Conservation (phyloP, 2,888 invertebrate genomes). For the Thymelicus acteon region DNA sequence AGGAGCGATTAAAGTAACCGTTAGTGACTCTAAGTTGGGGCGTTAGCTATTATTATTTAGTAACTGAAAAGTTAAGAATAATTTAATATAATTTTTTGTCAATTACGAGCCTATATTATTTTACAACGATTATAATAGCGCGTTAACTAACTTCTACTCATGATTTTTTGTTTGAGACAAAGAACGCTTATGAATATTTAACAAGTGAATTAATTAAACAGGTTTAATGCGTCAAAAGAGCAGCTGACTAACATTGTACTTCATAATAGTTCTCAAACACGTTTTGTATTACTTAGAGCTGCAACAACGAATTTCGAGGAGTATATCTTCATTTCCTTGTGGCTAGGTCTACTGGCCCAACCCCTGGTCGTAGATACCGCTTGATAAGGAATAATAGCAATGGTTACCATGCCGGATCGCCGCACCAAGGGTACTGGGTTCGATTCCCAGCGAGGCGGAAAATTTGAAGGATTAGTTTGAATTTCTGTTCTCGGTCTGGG, state of each 20-base stretch:
- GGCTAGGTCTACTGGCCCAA: too few species aligned
- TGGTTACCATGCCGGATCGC: too few species aligned
- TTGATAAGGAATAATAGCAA: too few species aligned
- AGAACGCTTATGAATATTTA: conserved; percentile 21
- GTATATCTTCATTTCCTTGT: background rate
- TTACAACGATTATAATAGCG: background rate
- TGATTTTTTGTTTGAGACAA: conserved; percentile 9
- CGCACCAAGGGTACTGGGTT: too few species aligned
- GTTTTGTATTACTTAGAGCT: background rate
- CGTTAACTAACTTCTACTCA: conserved; percentile 6
- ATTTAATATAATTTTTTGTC: background rate
- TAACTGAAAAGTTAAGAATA: background rate
- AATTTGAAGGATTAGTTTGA: too few species aligned
- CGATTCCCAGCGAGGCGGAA: too few species aligned
- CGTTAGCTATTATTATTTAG: too few species aligned
- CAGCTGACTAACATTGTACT: conserved; percentile 10
- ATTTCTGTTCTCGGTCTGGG: too few species aligned
- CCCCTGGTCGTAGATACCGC: too few species aligned
- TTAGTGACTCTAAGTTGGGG: too few species aligned
- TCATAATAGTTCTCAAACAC: background rate
- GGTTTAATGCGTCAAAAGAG: conserved; percentile 4
- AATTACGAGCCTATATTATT: background rate
- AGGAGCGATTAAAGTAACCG: too few species aligned
- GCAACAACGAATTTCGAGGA: conserved; percentile 4
- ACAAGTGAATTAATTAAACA: conserved; percentile 27